A percentile compares a stretch with the other conserved stretches of the same genome.
Evolutionary conservation across 1,140 invertebrate species (phyloP).

Genomic region (Galleria mellonella): DNA sequence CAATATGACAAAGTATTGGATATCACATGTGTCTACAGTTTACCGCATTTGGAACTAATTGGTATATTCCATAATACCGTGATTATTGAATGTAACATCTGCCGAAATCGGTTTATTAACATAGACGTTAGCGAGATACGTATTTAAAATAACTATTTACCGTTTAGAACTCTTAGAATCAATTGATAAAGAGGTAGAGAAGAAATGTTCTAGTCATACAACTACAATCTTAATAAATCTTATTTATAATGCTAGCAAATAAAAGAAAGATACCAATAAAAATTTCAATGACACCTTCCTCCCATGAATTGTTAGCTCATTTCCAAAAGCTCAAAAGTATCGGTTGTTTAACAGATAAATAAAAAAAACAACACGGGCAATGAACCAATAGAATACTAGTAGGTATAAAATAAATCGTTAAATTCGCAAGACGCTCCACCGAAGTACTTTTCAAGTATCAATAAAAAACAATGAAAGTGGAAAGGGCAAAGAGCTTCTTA

Average conservation of each 20-base stretch:
- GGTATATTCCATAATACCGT: conserved; percentile 62
- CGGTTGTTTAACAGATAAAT: neutral
- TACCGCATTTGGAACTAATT: conserved; percentile 69
- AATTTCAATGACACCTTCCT: neutral
- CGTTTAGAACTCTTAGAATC: too few relatives aligned
- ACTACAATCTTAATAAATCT: too few relatives aligned
- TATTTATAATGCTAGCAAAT: neutral
- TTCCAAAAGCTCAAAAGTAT: conserved; percentile 3
- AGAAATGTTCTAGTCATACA: too few relatives aligned
- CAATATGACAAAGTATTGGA: conserved; percentile 70
- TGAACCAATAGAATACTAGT: conserved; percentile 6
- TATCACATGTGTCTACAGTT: conserved; percentile 66
- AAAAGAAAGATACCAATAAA: neutral
- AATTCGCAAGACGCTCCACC: conserved; percentile 7
- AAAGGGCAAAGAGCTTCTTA: conserved; percentile 54
- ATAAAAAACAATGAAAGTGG: conserved; percentile 51
- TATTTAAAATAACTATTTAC: too few relatives aligned
- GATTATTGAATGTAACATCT: conserved; percentile 64
- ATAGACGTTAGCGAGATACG: neutral
- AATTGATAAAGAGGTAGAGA: too few relatives aligned
- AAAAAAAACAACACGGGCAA: conserved; percentile 9
- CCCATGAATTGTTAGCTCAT: neutral
- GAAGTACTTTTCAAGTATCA: conserved; percentile 5
- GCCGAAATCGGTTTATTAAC: conserved; percentile 18
- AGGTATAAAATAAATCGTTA: conserved; percentile 9